Conservation (phyloP, 2,113 vertebrate species). For the Chrysemys picta region DNA sequence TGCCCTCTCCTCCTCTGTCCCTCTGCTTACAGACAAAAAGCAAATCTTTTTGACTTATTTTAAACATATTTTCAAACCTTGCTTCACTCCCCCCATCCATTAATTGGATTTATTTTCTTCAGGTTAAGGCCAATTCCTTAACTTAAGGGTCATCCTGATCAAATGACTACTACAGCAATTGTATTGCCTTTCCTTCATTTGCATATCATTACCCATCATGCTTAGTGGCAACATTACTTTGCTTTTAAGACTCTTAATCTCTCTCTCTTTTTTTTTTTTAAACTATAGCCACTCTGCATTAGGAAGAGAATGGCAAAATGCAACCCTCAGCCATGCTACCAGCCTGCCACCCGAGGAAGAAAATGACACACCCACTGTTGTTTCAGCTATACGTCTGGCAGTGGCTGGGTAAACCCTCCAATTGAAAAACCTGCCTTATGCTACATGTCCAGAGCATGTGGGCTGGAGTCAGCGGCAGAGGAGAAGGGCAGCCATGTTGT, state of each 20-base stretch:
- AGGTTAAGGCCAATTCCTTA: neutral
- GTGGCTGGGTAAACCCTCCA: neutral
- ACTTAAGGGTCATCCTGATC: neutral
- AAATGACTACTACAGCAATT: conserved; percentile 4
- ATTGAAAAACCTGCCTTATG: neutral
- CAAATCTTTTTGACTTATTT: conserved; percentile 12
- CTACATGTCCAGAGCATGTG: neutral
- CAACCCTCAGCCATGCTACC: neutral
- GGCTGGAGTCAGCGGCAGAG: neutral
- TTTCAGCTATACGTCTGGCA: neutral
- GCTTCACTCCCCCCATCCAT: neutral
- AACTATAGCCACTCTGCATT: neutral
- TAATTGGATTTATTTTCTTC: conserved; percentile 27
- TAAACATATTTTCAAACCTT: neutral
- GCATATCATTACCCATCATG: neutral
- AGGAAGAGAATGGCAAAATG: neutral
- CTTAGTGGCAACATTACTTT: neutral
- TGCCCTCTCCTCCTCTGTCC: fast-evolving
- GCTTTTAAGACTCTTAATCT: neutral
- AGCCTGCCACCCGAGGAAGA: neutral
- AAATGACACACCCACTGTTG: neutral
- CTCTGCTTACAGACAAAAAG: neutral
- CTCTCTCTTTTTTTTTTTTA: neutral
- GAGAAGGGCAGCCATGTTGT: neutral
- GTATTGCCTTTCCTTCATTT: neutral